Conservation (phyloP, 2,113 vertebrate genomes). For the Nyctereutes procyonoides region DNA sequence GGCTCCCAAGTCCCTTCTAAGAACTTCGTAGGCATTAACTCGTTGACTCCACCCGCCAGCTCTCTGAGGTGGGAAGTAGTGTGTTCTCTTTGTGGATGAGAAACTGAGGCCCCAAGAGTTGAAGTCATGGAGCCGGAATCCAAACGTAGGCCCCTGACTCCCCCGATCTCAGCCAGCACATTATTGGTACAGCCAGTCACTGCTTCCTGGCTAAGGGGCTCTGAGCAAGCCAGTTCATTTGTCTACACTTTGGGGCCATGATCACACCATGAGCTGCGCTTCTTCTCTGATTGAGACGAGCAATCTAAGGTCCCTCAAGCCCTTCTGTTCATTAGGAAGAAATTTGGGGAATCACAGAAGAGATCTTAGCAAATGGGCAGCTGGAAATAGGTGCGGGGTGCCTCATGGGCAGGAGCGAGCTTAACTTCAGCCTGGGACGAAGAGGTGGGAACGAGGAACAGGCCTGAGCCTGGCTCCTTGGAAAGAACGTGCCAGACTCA, state of each 20-base stretch:
- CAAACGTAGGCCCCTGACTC: not conserved
- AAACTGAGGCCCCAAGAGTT: not conserved
- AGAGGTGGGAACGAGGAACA: not conserved
- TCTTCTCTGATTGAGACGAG: not conserved
- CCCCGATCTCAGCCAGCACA: not conserved
- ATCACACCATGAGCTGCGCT: too few relatives aligned
- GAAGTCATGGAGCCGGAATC: not conserved
- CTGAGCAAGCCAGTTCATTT: not conserved
- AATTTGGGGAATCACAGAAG: not conserved
- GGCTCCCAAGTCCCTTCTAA: not conserved
- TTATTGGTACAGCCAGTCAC: not conserved
- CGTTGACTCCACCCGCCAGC: not conserved
- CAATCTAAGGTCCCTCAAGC: not conserved
- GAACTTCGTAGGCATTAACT: rapidly evolving
- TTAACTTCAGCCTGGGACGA: not conserved
- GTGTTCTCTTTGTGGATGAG: not conserved
- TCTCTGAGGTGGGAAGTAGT: not conserved
- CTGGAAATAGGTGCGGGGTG: not conserved
- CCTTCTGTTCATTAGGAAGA: not conserved
- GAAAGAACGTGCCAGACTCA: not conserved
- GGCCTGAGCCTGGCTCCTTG: not conserved
- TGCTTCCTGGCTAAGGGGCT: not conserved
- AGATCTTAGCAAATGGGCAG: not conserved
- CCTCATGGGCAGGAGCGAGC: not conserved
- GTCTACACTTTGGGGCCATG: rapidly evolving